Conservation (phyloP, 2,888 invertebrate genomes). For the Acanthosepion pharaonis region DNA sequence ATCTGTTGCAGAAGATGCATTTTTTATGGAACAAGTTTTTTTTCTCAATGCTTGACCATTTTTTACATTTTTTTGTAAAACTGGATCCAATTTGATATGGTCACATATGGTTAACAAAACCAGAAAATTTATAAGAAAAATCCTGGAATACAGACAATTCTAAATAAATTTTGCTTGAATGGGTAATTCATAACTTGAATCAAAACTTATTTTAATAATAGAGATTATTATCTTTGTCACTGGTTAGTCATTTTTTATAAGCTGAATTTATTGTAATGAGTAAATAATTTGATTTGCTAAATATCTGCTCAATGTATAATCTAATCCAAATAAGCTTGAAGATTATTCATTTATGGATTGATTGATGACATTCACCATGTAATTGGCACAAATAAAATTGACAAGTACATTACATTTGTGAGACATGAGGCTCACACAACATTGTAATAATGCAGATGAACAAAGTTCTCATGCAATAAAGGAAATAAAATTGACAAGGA, state of each 20-base stretch:
- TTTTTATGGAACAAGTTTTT: too few relatives aligned
- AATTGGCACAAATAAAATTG: background rate
- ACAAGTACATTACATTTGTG: background rate
- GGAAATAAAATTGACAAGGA: background rate
- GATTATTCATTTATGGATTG: background rate
- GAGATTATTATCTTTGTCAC: background rate
- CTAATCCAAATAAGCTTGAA: background rate
- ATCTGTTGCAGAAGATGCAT: too few relatives aligned
- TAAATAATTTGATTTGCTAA: background rate
- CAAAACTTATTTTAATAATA: background rate
- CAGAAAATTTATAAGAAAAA: background rate
- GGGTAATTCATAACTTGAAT: background rate
- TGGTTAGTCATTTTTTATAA: background rate
- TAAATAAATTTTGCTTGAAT: background rate
- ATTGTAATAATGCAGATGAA: background rate
- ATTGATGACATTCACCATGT: background rate
- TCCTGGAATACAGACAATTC: background rate
- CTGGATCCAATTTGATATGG: background rate
- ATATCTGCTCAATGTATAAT: background rate
- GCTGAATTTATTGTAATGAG: background rate
- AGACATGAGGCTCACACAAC: background rate
- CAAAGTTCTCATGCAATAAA: background rate
- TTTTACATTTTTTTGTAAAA: too few relatives aligned
- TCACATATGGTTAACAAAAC: too few relatives aligned
- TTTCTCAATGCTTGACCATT: too few relatives aligned